Conservation (phyloP, 2,888 invertebrate species). For the Dendrolimus pini region DNA sequence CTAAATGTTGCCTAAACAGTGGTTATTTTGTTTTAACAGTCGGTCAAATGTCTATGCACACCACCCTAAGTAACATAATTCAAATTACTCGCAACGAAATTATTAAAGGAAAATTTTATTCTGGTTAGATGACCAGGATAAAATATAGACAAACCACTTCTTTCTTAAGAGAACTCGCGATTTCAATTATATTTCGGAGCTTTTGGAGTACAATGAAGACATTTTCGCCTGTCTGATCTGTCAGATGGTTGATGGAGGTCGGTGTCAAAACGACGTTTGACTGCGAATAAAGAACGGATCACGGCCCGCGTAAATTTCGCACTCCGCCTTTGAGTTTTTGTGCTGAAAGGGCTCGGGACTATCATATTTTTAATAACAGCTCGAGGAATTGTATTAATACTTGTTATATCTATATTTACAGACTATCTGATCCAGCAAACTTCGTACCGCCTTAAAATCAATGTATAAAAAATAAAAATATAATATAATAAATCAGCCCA, state of each 20-base stretch:
- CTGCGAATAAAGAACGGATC: slow-evolving; percentile 34
- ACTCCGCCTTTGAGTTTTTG: background rate
- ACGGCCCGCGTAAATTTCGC: slow-evolving; percentile 3
- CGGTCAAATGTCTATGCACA: too few species aligned
- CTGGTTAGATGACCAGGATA: too few species aligned
- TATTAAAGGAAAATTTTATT: too few species aligned
- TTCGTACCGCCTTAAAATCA: too few species aligned
- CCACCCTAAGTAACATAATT: too few species aligned
- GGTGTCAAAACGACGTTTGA: slow-evolving; percentile 34
- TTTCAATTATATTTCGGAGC: slow-evolving; percentile 29
- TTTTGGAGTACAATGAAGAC: slow-evolving; percentile 34
- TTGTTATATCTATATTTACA: too few species aligned
- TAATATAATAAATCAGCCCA: too few species aligned
- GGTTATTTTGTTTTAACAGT: too few species aligned
- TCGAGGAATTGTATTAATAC: slow-evolving; percentile 8
- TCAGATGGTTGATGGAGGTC: slow-evolving; percentile 30
- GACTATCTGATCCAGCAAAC: too few species aligned
- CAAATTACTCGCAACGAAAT: too few species aligned
- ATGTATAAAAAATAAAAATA: too few species aligned
- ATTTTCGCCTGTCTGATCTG: slow-evolving; percentile 33
- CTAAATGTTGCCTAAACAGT: too few species aligned
- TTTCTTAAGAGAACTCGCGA: slow-evolving; percentile 5
- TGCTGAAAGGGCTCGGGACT: background rate
- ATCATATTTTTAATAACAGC: background rate
- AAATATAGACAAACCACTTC: background rate